A percentile compares a stretch with the other conserved stretches of the same genome.
phyloP scores from a whole-genome alignment of 2,797 vertebrate species.

The Galagoides demidoff region DNA sequence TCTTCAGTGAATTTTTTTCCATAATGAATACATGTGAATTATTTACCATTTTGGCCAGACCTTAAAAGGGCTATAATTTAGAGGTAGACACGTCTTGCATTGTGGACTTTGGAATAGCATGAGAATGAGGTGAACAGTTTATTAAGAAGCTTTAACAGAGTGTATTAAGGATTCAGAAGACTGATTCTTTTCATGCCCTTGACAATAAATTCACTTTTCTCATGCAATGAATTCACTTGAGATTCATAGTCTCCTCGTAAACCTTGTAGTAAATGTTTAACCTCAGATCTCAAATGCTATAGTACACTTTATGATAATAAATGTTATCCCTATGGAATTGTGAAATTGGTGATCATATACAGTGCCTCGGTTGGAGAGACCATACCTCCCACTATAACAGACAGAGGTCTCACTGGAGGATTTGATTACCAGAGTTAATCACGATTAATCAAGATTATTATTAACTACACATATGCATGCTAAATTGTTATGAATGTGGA shows the following conservation, averaged over 20 bases:
- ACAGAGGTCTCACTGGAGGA: slow-evolving; percentile 52
- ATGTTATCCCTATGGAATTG: slow-evolving; percentile 73
- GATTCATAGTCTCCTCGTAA: slow-evolving; percentile 83
- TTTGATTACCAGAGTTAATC: slow-evolving; percentile 57
- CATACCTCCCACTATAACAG: slow-evolving; percentile 58
- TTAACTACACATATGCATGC: not conserved
- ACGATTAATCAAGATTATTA: not conserved
- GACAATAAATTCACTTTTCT: slow-evolving; percentile 84
- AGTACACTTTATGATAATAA: slow-evolving; percentile 81
- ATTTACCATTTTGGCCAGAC: slow-evolving; percentile 50
- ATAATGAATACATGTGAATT: slow-evolving; percentile 50
- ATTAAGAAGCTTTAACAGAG: slow-evolving; percentile 63
- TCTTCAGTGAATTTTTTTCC: slow-evolving; percentile 5
- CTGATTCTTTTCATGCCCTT: slow-evolving; percentile 76
- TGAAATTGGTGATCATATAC: slow-evolving; percentile 78
- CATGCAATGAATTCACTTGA: slow-evolving; percentile 77
- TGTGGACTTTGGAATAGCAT: slow-evolving; percentile 65
- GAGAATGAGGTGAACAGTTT: slow-evolving; percentile 62
- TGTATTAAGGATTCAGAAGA: slow-evolving; percentile 79
- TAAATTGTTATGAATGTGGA: not conserved
- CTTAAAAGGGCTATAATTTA: slow-evolving; percentile 56
- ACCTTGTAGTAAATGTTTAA: slow-evolving; percentile 83
- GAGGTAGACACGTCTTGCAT: slow-evolving; percentile 54
- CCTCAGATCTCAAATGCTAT: slow-evolving; percentile 83
- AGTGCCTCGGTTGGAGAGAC: slow-evolving; percentile 1